Evolutionary conservation across 2,113 vertebrate species (phyloP).

Genomic region (Tachuris rubrigastra): DNA sequence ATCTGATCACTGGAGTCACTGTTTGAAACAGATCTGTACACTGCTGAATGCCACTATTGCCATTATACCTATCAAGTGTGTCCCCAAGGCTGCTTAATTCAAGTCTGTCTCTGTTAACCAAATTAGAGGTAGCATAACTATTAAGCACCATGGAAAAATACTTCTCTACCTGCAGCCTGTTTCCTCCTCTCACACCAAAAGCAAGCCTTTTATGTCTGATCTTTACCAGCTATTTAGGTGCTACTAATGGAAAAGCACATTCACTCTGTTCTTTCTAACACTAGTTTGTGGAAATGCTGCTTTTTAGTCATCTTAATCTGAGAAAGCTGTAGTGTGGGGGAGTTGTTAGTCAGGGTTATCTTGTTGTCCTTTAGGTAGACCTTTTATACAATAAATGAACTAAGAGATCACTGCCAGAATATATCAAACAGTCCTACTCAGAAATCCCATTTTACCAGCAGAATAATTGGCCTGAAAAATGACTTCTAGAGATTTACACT

Average conservation of each 20-base stretch:
- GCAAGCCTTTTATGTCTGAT: background rate
- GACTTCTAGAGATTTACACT: background rate
- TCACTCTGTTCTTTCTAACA: background rate
- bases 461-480: slow-evolving; percentile 12
- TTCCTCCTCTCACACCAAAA: background rate
- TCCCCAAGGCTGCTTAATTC: background rate
- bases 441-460: background rate
- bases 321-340: background rate
- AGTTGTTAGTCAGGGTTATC: background rate
- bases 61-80: background rate
- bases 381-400: background rate
- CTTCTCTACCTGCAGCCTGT: background rate
- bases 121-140: background rate
- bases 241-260: background rate
- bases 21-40: background rate
- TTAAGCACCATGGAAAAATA: background rate
- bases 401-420: background rate
- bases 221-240: background rate
- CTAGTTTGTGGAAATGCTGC: background rate
- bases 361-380: background rate
- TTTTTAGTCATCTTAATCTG: background rate
- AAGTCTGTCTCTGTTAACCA: background rate
- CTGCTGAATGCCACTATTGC: background rate
- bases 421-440: background rate
- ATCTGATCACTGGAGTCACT: background rate